Conservation (phyloP, 37 sponge, comb jelly and placozoan species). For the Beroe ovata region DNA sequence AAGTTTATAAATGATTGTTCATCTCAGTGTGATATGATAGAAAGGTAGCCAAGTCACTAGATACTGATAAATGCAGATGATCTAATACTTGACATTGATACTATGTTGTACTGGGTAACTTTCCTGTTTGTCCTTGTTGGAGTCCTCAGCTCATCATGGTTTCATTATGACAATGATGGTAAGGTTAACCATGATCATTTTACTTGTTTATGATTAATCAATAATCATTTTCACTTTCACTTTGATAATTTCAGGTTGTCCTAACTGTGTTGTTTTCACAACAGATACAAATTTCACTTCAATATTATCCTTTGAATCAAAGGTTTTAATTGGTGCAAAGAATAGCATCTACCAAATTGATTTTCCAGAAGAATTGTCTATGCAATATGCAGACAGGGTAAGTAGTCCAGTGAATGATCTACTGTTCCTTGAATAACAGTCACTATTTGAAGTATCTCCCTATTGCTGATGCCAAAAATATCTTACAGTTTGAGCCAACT, state of each 20-base stretch:
- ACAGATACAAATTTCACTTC: constrained; percentile 41
- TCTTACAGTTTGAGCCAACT: constrained; percentile 6
- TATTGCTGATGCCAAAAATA: too few species aligned
- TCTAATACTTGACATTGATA: too few species aligned
- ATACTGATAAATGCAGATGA: too few species aligned
- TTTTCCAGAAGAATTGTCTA: constrained; percentile 28
- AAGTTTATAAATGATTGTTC: too few species aligned
- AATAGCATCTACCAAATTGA: constrained; percentile 43
- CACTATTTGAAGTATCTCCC: too few species aligned
- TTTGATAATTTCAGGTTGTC: constrained; percentile 10
- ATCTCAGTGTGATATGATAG: too few species aligned
- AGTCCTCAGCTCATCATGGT: neutral
- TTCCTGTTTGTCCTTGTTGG: neutral
- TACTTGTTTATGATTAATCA: too few species aligned
- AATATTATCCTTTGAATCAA: constrained; percentile 60
- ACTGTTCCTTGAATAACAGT: too few species aligned
- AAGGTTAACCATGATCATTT: too few species aligned
- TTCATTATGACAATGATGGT: neutral
- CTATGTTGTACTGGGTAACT: neutral
- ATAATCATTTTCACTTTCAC: too few species aligned
- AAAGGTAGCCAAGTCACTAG: too few species aligned
- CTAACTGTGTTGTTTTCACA: constrained; percentile 39
- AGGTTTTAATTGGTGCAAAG: constrained; percentile 45
- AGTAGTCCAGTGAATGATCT: too few species aligned
- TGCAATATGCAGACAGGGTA: constrained; percentile 9